phyloP scores from a whole-genome alignment of 2,888 invertebrate genomes.

The Smittia sp. region DNA sequence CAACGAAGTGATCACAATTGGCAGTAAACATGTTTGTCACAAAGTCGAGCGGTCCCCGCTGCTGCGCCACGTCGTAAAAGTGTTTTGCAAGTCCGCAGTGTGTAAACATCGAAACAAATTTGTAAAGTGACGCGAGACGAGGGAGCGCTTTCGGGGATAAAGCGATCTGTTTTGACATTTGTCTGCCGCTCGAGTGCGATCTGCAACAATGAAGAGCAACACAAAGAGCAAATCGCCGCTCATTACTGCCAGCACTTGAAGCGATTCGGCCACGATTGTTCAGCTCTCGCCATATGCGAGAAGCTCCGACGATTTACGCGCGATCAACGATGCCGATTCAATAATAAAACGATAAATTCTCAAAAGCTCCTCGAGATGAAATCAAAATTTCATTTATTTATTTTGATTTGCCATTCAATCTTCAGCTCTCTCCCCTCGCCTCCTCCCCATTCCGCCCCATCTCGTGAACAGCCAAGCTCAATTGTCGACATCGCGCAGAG shows the following conservation, averaged over 20 bases:
- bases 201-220: too few relatives aligned
- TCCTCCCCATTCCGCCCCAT: neutral
- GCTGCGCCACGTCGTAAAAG: neutral
- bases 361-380: neutral
- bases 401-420: too few relatives aligned
- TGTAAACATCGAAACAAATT: neutral
- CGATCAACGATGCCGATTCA: neutral
- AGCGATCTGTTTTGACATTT: too few relatives aligned
- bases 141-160: too few relatives aligned
- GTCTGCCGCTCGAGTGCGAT: too few relatives aligned
- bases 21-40: neutral
- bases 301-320: neutral
- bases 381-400: too few relatives aligned
- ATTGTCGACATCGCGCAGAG: constrained; percentile 14
- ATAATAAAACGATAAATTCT: neutral
- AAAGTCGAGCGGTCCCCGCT: neutral
- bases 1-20: neutral
- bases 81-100: neutral
- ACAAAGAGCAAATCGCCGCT: too few relatives aligned
- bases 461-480: neutral
- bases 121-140: too few relatives aligned
- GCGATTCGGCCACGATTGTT: neutral
- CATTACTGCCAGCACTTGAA: neutral
- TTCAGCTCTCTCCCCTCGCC: too few relatives aligned
- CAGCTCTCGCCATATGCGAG: neutral